phyloP scores from a whole-genome alignment of 2,113 vertebrate species.

The Poeciliopsis turrubarensis region DNA sequence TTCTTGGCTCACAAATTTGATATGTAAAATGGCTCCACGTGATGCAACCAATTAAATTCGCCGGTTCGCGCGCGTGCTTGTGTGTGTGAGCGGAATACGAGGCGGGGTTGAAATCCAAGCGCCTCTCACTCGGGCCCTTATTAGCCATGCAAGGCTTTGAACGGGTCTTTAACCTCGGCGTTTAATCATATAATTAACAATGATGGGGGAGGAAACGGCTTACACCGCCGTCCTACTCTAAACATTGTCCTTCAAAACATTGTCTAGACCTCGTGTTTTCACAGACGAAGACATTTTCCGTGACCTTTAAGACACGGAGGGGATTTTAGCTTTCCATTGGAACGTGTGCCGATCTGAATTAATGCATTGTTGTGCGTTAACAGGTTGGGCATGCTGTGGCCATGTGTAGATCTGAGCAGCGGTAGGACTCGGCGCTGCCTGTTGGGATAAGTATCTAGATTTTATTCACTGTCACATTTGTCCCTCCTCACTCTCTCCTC shows the following conservation, averaged over 20 bases:
- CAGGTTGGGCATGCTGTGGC: neutral
- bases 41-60: constrained; percentile 49
- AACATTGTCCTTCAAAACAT: constrained; percentile 39
- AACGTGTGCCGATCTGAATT: constrained; percentile 29
- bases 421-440: constrained; percentile 7
- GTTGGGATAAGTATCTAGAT: constrained; percentile 7
- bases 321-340: constrained; percentile 50
- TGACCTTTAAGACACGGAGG: constrained; percentile 68
- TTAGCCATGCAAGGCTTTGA: constrained; percentile 62
- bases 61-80: constrained; percentile 4
- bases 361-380: constrained; percentile 37
- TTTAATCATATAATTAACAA: constrained; percentile 71
- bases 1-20: constrained; percentile 43
- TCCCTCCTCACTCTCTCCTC: constrained; percentile 15
- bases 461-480: constrained; percentile 21
- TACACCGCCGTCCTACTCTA: constrained; percentile 15
- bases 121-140: constrained; percentile 55
- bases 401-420: constrained; percentile 5
- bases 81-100: constrained; percentile 22
- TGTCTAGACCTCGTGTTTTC: constrained; percentile 51
- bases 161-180: constrained; percentile 69
- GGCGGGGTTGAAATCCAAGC: constrained; percentile 38
- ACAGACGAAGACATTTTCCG: constrained; percentile 50
- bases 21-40: constrained; percentile 38
- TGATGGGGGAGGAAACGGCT: constrained; percentile 21